phyloP scores from a whole-genome alignment of 2,888 invertebrate genomes.

The Ectemnius lituratus region DNA sequence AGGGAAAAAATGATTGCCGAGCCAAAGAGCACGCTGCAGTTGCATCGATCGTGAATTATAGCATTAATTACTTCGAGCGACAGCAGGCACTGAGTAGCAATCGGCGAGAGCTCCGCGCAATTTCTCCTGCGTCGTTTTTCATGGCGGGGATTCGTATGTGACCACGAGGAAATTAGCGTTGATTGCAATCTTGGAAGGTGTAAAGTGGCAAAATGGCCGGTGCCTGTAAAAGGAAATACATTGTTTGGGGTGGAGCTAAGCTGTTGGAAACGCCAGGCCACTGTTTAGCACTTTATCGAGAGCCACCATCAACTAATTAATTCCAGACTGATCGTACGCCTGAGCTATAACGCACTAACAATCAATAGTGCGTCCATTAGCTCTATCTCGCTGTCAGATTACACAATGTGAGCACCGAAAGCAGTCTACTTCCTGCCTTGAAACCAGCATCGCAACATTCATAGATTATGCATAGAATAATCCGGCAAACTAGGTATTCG shows the following conservation, averaged over 20 bases:
- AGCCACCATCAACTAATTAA: constrained; percentile 59
- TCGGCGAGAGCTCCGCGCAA: constrained; percentile 19
- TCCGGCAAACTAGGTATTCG: too few species aligned
- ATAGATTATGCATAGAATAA: too few species aligned
- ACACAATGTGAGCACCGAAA: too few species aligned
- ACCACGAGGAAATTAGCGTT: constrained; percentile 51
- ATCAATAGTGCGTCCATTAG: too few species aligned
- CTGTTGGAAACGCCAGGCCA: constrained; percentile 43
- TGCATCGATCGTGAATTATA: constrained; percentile 3
- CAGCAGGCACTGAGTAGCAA: constrained; percentile 29
- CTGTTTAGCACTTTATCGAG: constrained; percentile 58
- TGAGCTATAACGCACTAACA: too few species aligned
- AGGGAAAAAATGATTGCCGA: too few species aligned
- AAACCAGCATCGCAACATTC: too few species aligned
- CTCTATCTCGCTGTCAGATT: too few species aligned
- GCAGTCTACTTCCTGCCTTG: too few species aligned
- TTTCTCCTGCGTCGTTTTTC: constrained; percentile 4
- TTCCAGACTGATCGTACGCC: constrained; percentile 50
- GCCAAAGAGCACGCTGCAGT: too few species aligned
- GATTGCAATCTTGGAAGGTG: constrained; percentile 60
- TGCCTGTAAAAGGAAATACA: constrained; percentile 46
- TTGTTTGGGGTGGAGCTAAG: constrained; percentile 52
- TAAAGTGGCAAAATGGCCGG: constrained; percentile 63
- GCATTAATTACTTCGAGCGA: constrained; percentile 19
- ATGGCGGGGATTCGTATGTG: constrained; percentile 39